Conservation (phyloP, 2,113 vertebrate species). For the Ramphastos sulfuratus region DNA sequence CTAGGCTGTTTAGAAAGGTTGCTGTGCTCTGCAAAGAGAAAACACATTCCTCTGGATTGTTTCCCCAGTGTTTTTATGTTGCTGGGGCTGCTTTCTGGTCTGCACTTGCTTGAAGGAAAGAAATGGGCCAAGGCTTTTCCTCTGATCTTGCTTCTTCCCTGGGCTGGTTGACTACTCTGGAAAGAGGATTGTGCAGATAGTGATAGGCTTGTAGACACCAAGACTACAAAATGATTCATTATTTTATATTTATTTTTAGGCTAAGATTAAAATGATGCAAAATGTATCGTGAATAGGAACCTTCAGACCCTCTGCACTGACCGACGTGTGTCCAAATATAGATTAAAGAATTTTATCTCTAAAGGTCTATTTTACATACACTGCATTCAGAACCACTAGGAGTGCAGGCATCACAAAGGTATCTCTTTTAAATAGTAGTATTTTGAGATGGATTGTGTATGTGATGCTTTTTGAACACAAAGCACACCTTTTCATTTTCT, state of each 20-base stretch:
- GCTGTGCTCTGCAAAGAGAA: not conserved
- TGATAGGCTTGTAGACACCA: not conserved
- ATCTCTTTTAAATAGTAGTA: not conserved
- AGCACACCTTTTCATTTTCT: not conserved
- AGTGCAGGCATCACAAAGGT: rapidly evolving
- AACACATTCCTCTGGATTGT: not conserved
- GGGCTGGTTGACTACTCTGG: not conserved
- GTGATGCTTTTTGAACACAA: not conserved
- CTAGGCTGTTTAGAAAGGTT: not conserved
- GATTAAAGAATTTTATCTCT: not conserved
- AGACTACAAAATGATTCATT: not conserved
- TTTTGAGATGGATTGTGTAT: not conserved
- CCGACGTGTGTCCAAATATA: not conserved
- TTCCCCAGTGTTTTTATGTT: constrained; percentile 1
- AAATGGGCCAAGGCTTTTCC: not conserved
- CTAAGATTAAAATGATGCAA: not conserved
- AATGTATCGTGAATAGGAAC: not conserved
- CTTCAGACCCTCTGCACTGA: not conserved
- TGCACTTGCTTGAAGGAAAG: not conserved
- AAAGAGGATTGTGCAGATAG: not conserved
- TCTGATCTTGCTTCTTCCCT: not conserved
- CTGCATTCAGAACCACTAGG: not conserved
- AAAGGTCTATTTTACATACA: not conserved
- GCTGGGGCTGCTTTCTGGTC: not conserved
- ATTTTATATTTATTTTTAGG: not conserved